phyloP scores from a whole-genome alignment of 2,888 invertebrate genomes.

The Nomada goodeniana region DNA sequence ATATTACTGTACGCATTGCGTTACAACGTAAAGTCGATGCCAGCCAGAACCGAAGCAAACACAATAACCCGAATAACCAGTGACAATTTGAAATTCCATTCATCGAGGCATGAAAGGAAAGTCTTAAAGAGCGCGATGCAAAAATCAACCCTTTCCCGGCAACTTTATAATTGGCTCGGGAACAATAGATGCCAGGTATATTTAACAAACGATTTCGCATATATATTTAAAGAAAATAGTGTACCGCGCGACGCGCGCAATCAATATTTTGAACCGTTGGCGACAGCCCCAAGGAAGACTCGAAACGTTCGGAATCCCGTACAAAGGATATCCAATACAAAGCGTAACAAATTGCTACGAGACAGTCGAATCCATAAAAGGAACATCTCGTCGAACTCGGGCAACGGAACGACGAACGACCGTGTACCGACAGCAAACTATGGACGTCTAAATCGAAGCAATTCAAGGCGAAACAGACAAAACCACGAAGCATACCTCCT shows the following conservation, averaged over 20 bases:
- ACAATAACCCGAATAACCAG: conserved; percentile 12
- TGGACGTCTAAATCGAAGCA: neutral
- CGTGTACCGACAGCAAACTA: neutral
- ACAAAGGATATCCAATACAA: neutral
- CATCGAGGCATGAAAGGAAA: neutral
- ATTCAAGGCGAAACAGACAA: conserved; percentile 5
- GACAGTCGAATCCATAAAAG: neutral
- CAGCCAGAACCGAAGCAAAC: too few species aligned
- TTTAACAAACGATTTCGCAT: conserved; percentile 1
- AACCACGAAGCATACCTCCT: conserved; percentile 20
- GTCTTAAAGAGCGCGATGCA: conserved; percentile 22
- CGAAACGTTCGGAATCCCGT: neutral
- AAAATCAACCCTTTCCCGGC: conserved; percentile 5
- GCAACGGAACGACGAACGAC: neutral
- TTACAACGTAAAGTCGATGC: too few species aligned
- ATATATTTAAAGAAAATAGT: neutral
- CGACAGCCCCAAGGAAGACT: neutral
- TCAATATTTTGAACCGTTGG: neutral
- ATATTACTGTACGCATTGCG: too few species aligned
- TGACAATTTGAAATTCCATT: neutral
- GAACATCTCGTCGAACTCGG: neutral
- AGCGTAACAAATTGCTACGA: neutral
- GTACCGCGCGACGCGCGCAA: neutral
- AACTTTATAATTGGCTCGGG: conserved; percentile 32
- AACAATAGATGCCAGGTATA: conserved; percentile 14